These are phyloP conservation scores for Calliphora vomitoria DNA, from an alignment of 2,888 invertebrate genomes.

Conservation along the genomic window DNA sequence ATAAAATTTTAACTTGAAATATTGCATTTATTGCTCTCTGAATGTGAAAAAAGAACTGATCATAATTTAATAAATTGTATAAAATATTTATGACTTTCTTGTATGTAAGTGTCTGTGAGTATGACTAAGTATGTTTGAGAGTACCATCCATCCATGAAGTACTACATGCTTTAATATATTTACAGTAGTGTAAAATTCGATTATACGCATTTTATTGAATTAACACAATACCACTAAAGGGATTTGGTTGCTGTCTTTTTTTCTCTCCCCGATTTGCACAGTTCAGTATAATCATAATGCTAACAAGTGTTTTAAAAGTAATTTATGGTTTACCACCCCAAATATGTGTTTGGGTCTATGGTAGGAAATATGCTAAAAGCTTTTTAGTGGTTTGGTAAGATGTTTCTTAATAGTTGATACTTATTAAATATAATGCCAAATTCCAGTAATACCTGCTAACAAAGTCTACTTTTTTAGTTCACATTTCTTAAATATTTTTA, in stretches of 20 bases:
- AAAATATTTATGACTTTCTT: slow-evolving; percentile 76
- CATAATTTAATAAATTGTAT: slow-evolving; percentile 77
- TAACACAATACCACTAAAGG: slow-evolving; percentile 62
- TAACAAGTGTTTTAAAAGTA: slow-evolving; percentile 59
- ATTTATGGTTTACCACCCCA: slow-evolving; percentile 46
- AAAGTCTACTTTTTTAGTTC: no score
- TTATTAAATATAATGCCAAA: no score
- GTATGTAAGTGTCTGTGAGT: slow-evolving; percentile 14
- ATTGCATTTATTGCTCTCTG: slow-evolving; percentile 53
- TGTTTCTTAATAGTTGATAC: no score
- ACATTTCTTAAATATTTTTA: no score
- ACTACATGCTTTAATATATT: background rate
- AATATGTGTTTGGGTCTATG: background rate
- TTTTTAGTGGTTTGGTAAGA: slow-evolving; percentile 27
- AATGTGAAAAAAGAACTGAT: slow-evolving; percentile 55
- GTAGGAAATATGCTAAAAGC: slow-evolving; percentile 23
- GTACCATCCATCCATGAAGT: slow-evolving; percentile 43
- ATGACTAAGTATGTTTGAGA: slow-evolving; percentile 3
- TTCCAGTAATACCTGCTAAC: no score
- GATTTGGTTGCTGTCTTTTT: slow-evolving; percentile 32
- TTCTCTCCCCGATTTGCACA: background rate
- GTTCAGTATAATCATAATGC: slow-evolving; percentile 40
- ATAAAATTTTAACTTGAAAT: slow-evolving; percentile 28
- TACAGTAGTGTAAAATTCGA: slow-evolving; percentile 71
- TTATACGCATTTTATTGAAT: slow-evolving; percentile 72